These are phyloP conservation scores for Andrena haemorrhoa DNA, from an alignment of 2,888 invertebrate genomes.

Conservation along the genomic window DNA sequence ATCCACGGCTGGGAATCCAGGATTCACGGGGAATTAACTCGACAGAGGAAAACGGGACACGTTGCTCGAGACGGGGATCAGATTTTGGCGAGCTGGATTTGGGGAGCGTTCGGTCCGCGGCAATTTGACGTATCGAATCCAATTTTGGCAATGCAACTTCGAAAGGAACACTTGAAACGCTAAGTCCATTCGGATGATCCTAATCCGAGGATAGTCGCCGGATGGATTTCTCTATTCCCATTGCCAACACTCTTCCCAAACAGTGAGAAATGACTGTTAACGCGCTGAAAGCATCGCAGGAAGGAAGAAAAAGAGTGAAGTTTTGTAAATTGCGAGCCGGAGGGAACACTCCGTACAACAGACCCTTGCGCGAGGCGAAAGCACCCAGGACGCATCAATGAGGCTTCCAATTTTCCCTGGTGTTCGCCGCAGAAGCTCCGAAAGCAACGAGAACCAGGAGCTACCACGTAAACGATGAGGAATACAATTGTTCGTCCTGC, in stretches of 20 bases:
- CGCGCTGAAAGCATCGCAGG: not conserved
- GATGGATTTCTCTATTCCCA: not conserved
- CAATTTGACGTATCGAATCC: not conserved
- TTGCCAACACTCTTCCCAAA: no score
- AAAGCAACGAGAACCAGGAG: constrained; percentile 17
- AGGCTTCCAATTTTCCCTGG: constrained; percentile 18
- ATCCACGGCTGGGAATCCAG: constrained; percentile 13
- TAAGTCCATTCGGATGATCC: no score
- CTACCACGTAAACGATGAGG: not conserved
- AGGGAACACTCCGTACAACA: not conserved
- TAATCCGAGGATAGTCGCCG: not conserved
- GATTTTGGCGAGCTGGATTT: constrained; percentile 1
- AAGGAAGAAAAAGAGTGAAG: not conserved
- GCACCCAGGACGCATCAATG: not conserved
- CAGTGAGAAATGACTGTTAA: no score
- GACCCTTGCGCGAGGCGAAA: not conserved
- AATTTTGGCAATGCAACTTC: not conserved
- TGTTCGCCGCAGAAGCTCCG: constrained; percentile 27
- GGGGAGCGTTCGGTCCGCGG: not conserved
- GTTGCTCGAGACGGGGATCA: not conserved
- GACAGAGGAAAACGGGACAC: not conserved
- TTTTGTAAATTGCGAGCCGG: not conserved
- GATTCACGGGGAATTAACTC: constrained; percentile 37
- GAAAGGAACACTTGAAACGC: no score
- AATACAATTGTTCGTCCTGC: constrained; percentile 30